Evolutionary conservation across 2,113 vertebrate genomes (phyloP).

Genomic region (Vombatus ursinus): DNA sequence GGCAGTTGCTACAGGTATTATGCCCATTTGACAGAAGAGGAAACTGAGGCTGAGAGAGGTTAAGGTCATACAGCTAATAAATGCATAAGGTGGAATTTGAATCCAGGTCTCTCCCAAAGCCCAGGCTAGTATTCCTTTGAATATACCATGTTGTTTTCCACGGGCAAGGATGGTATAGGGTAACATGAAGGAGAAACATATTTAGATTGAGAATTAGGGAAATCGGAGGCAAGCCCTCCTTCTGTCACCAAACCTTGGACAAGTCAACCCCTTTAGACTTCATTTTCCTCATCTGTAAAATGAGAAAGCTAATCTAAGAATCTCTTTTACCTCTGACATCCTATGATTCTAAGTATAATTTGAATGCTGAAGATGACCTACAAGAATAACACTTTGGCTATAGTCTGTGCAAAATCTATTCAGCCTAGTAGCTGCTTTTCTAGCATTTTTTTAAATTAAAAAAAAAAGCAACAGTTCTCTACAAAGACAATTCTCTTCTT

Average conservation of each 20-base stretch:
- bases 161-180: not conserved
- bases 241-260: not conserved
- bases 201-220: not conserved
- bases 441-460: not conserved
- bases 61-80: not conserved
- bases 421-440: not conserved
- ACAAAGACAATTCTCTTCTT: not conserved
- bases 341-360: not conserved
- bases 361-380: not conserved
- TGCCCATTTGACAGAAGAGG: not conserved
- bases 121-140: not conserved
- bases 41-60: not conserved
- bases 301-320: not conserved
- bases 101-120: not conserved
- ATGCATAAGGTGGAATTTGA: not conserved
- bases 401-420: not conserved
- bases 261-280: not conserved
- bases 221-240: not conserved
- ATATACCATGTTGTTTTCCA: not conserved
- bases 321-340: not conserved
- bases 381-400: not conserved
- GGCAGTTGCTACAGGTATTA: not conserved
- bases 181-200: not conserved
- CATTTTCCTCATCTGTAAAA: not conserved
- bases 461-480: not conserved